Evolutionary conservation across 2,888 invertebrate species (phyloP).

Genomic region (Terebella lapidaria): DNA sequence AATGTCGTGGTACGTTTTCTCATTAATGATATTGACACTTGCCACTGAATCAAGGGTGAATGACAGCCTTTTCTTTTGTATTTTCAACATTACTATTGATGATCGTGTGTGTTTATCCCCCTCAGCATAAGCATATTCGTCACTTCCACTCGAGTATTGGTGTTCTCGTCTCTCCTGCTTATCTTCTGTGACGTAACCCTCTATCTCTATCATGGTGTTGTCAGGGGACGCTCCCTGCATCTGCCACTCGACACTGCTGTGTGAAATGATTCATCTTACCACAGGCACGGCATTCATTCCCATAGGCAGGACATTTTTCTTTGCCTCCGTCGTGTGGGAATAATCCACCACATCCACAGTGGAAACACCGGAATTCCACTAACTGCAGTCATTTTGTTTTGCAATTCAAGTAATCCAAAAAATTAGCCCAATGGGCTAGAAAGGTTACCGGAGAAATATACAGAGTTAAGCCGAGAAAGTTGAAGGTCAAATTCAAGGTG

Average conservation of each 20-base stretch:
- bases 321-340: background rate
- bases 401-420: no score
- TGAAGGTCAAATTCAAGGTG: no score
- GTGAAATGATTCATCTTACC: background rate
- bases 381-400: no score
- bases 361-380: no score
- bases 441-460: no score
- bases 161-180: background rate
- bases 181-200: background rate
- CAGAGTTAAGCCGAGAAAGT: no score
- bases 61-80: background rate
- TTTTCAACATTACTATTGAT: background rate
- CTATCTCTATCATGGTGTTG: background rate
- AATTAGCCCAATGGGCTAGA: no score
- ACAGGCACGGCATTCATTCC: background rate
- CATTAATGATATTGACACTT: background rate
- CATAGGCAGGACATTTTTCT: background rate
- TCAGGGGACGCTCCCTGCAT: background rate
- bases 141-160: no score
- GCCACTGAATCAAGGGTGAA: background rate
- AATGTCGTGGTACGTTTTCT: background rate
- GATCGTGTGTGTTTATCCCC: no score
- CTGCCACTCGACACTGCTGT: no score
- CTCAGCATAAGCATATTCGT: no score
- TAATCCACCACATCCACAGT: background rate